These are phyloP conservation scores for Ptychobarbus kaznakovi DNA, from an alignment of 2,797 vertebrate species.

Conservation along the genomic window DNA sequence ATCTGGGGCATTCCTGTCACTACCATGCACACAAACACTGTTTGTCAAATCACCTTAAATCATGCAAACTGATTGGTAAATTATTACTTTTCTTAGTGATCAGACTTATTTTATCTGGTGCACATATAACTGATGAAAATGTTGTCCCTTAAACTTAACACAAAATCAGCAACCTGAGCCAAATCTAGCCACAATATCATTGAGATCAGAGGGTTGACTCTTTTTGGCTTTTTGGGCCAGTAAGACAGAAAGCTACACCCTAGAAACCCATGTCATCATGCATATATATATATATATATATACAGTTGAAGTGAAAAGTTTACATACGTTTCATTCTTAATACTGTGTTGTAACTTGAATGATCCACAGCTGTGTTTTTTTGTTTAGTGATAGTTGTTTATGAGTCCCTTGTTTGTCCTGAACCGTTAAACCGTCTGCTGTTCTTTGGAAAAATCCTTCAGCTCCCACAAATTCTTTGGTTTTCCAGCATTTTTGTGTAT, in stretches of 20 bases:
- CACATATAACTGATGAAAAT: not conserved
- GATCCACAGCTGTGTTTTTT: no score
- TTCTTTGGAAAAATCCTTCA: no score
- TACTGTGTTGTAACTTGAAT: no score
- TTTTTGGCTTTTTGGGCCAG: not conserved
- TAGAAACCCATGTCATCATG: no score
- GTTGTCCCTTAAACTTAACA: not conserved
- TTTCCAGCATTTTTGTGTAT: no score
- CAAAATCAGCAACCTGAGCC: not conserved
- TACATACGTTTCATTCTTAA: no score
- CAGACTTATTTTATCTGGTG: not conserved
- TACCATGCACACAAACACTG: not conserved
- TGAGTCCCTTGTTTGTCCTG: no score
- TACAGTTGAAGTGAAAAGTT: not conserved
- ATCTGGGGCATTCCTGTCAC: constrained; percentile 18
- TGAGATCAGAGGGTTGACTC: not conserved
- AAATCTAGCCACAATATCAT: not conserved
- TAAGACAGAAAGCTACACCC: not conserved
- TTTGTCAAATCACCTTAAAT: not conserved
- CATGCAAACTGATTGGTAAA: not conserved
- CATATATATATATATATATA: no score
- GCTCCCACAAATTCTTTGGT: no score
- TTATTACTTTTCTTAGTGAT: not conserved
- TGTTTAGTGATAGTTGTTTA: no score
- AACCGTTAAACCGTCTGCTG: no score